These are phyloP conservation scores for Rachycentron canadum DNA, from an alignment of 2,797 vertebrate genomes.

Conservation along the genomic window DNA sequence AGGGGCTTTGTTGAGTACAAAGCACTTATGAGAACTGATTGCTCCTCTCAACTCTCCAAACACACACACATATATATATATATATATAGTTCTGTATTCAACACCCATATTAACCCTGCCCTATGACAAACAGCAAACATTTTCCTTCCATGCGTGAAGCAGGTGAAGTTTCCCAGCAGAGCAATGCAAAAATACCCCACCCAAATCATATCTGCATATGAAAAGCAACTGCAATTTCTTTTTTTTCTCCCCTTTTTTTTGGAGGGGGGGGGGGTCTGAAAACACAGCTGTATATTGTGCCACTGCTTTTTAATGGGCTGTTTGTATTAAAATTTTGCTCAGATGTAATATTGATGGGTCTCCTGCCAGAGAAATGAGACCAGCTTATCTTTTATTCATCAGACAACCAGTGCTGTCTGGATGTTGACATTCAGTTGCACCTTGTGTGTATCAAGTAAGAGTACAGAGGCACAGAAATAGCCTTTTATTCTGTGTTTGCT, in stretches of 20 bases:
- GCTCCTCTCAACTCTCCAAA: slow-evolving; percentile 20
- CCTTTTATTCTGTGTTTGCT: background rate
- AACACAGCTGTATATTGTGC: background rate
- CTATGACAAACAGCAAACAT: slow-evolving; percentile 32
- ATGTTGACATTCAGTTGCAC: slow-evolving; percentile 54
- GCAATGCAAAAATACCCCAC: background rate
- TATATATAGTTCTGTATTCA: slow-evolving; percentile 14
- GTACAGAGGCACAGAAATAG: slow-evolving; percentile 12
- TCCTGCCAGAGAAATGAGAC: slow-evolving; percentile 57
- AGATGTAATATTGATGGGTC: slow-evolving; percentile 69
- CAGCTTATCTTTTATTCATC: slow-evolving; percentile 73
- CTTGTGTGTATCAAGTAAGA: slow-evolving; percentile 30
- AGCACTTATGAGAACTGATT: slow-evolving; percentile 32
- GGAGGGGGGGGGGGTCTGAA: too few species aligned
- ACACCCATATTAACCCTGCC: slow-evolving; percentile 22
- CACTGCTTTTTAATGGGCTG: slow-evolving; percentile 29
- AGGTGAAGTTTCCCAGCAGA: slow-evolving; percentile 27
- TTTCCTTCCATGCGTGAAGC: slow-evolving; percentile 30
- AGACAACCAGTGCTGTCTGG: slow-evolving; percentile 57
- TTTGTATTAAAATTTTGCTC: slow-evolving; percentile 48
- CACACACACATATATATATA: too few species aligned
- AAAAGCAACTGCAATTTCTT: background rate
- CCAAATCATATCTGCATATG: background rate
- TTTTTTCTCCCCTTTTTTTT: slow-evolving; percentile 4
- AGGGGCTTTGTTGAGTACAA: slow-evolving; percentile 41